phyloP scores from a whole-genome alignment of 2,113 vertebrate genomes.

The Kryptolebias marmoratus region DNA sequence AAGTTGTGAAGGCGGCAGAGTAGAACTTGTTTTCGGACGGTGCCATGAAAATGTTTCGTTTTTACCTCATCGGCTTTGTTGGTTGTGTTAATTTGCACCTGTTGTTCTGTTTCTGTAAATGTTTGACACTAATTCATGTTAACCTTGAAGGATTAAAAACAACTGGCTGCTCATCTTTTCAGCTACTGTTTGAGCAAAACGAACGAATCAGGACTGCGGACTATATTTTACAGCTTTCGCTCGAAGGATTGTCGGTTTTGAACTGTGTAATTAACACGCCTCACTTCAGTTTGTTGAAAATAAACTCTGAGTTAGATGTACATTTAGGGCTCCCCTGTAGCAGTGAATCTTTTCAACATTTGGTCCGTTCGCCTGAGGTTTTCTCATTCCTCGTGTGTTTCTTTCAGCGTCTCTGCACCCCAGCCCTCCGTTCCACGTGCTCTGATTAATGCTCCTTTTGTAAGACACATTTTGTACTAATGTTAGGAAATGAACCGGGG shows the following conservation, averaged over 20 bases:
- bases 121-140: constrained; percentile 18
- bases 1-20: constrained; percentile 47
- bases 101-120: constrained; percentile 30
- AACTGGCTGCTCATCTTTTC: not conserved
- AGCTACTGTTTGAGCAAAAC: constrained; percentile 18
- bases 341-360: constrained; percentile 30
- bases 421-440: constrained; percentile 33
- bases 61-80: constrained; percentile 60
- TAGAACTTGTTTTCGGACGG: constrained; percentile 24
- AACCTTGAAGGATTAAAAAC: constrained; percentile 2
- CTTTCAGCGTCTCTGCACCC: constrained; percentile 51
- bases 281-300: constrained; percentile 41
- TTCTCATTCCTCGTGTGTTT: constrained; percentile 20
- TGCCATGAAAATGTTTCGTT: constrained; percentile 44
- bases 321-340: constrained; percentile 42
- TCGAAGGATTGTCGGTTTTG: constrained; percentile 40
- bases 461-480: constrained; percentile 78
- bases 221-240: constrained; percentile 19
- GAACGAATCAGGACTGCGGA: constrained; percentile 5
- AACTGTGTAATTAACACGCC: constrained; percentile 58
- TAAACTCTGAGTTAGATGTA: constrained; percentile 35
- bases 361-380: constrained; percentile 24
- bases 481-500: constrained; percentile 59
- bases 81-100: constrained; percentile 33
- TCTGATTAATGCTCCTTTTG: constrained; percentile 65